Base-by-base conservation (phyloP, 2,797 vertebrate genomes). In the Phalanger gymnotis region DNA sequence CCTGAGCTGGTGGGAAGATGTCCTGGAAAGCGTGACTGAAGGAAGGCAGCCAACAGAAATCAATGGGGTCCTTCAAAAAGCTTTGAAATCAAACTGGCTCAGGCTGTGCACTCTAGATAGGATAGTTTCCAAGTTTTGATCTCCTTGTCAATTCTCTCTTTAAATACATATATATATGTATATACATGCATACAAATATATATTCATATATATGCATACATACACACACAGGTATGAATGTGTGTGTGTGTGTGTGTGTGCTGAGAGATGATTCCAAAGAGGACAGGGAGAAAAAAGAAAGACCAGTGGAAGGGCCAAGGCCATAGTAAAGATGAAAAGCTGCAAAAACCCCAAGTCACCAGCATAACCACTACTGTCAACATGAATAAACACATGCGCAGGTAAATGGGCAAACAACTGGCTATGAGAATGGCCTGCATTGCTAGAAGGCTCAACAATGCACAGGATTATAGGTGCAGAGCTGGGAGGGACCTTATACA, bases 11-110 rank as follows among this genome's bases (percentile, higher is more conserved):
- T 95, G 92, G 90, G 53, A 98, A 98, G 96, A 93, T 54, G 96
- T 40, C 93, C 4, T 54, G 3, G 53, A 92, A 22, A 94, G 90
- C 54, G 92, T 52, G 92, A 95, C 61, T 96, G 53, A 52, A 93
- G 54, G 90, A 93, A 98, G 96, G 51, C 54, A 57, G 16, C 56
- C 95, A 94, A 73, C 89, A 9, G 40, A 27, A 13, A 92, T 95
- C 97, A 97, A 96, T 0, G 81, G 93, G 0, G 95, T 28, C 95
- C 57, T 95, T 91, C 94, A 55, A 92, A 97, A 94, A 81, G 34
- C 58, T 97, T 96, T 93, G 95, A 96, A 97, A 97, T 92, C 40
- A 97, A 87, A 97, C 92, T 94, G 95, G 14, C 61, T 98, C 92
- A 95, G 92, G 56, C 4, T 89, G 53, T 14, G 0, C 96, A 93